Base-by-base conservation (phyloP, 2,888 invertebrate species). In the Xylocampa areola region DNA sequence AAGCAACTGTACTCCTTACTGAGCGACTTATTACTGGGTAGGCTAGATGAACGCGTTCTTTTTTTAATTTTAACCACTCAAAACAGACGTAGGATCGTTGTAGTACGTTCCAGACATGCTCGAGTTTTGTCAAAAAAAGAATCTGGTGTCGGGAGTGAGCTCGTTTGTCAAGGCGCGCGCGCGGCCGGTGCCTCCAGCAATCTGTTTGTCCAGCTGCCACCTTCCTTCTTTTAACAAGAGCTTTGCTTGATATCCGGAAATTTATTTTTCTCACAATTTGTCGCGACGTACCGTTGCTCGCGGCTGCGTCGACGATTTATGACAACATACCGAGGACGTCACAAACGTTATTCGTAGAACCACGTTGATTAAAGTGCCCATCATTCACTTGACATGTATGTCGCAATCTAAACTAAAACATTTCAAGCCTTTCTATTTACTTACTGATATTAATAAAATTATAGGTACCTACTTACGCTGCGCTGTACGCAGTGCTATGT, bases 191-290 rank as follows among this genome's bases (percentile, higher is more conserved):
- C 83, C 82, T 81, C 77, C 71, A 79, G 82, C 88, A 84, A 89
- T 88, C 89, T 90, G 88, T 91, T 91, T 90, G 88, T 87, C 87
- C 91, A 90, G 90, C 90, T 90, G 90, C 87, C 87, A 86, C 86
- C 86, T 85, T 85, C 78, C 85, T 88, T 86, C 87, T 89, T 88
- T 90, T 87, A 89, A 90, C 89, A 87, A 87, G 85, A 89, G 88
- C 88, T 90, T 88, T 87, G 83, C 87, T 87, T 87, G 85, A 83
- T 84, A 88, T 84, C 85, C 81, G 79, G 80, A 83, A 85, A 90
- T 89, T 87, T 89, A 88, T 88, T 85, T 84, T 81, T 80, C 78
- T 78, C 70, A 79, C 83, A 84, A 87, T 85, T 85, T 87, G 80
- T 84, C 84, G 77, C 70, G 68, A 79, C 70, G 62, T 74, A 74